Percentiles rank a stretch among this genome's conserved stretches.
Evolutionary conservation across 2,113 vertebrate species (phyloP).

Genomic region (Arvicanthis niloticus): DNA sequence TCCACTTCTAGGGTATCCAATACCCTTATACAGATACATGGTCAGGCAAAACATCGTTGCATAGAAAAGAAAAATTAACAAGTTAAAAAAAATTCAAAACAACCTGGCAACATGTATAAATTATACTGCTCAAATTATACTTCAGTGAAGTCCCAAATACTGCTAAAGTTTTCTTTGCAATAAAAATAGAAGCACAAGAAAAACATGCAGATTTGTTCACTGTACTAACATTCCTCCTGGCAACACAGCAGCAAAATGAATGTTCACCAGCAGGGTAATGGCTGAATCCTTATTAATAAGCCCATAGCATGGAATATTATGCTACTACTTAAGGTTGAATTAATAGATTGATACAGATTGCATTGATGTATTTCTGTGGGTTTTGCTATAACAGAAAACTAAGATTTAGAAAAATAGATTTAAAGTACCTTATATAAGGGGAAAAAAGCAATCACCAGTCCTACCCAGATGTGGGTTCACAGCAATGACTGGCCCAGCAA

Average conservation of each 20-base stretch:
- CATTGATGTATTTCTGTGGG: background rate
- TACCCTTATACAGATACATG: no score
- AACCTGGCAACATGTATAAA: background rate
- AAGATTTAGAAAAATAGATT: slow-evolving; percentile 5
- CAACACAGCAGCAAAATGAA: background rate
- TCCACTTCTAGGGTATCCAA: no score
- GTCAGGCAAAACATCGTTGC: no score
- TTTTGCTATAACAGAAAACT: background rate
- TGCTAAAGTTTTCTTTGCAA: slow-evolving; percentile 21
- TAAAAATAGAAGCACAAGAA: slow-evolving; percentile 4
- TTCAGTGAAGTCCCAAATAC: background rate
- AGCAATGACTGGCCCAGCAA: background rate
- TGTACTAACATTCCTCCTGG: background rate
- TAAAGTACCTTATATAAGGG: background rate
- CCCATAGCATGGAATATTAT: background rate
- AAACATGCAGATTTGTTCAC: background rate
- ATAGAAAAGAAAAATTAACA: no score
- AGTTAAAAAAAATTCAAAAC: background rate
- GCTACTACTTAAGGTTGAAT: background rate
- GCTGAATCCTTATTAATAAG: background rate
- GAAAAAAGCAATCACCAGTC: background rate
- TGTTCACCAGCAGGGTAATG: background rate
- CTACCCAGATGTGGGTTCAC: background rate
- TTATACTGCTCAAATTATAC: background rate
- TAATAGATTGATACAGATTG: background rate